Conservation (phyloP, 2,113 vertebrate genomes). For the Coracopsis vasa region DNA sequence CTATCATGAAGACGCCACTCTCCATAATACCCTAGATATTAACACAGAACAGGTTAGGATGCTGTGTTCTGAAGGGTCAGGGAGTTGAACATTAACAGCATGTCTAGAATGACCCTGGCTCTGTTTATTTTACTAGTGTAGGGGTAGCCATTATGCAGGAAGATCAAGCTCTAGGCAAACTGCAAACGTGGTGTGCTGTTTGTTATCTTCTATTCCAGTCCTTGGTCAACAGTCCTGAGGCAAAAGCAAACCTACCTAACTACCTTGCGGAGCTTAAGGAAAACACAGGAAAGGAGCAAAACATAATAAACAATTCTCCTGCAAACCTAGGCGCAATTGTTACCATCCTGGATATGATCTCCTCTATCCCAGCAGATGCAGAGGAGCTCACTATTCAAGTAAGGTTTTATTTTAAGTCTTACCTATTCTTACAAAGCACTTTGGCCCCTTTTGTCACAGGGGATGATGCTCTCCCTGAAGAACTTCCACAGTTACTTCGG, state of each 20-base stretch:
- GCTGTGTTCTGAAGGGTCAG: no score
- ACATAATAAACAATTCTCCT: not conserved
- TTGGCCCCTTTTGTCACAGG: not conserved
- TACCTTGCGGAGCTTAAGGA: constrained; percentile 44
- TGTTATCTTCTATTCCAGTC: constrained; percentile 56
- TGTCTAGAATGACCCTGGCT: not conserved
- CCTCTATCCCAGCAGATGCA: constrained; percentile 56
- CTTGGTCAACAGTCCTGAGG: constrained; percentile 54
- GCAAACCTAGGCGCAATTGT: constrained; percentile 63
- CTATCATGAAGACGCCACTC: not conserved
- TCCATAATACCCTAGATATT: not conserved
- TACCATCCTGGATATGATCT: constrained; percentile 57
- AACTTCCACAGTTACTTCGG: not conserved
- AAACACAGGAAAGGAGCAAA: not conserved
- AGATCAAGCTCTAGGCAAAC: not conserved
- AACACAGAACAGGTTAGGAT: not conserved
- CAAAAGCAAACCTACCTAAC: not conserved
- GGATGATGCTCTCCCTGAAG: not conserved
- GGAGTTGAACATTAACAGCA: not conserved
- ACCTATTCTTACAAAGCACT: not conserved
- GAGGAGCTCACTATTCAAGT: constrained; percentile 35
- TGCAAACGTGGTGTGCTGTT: not conserved
- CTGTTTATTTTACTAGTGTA: not conserved
- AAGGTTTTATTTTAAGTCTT: constrained; percentile 16
- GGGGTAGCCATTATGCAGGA: not conserved